Conservation (phyloP, 2,113 vertebrate species). For the Grammomys dolichurus region DNA sequence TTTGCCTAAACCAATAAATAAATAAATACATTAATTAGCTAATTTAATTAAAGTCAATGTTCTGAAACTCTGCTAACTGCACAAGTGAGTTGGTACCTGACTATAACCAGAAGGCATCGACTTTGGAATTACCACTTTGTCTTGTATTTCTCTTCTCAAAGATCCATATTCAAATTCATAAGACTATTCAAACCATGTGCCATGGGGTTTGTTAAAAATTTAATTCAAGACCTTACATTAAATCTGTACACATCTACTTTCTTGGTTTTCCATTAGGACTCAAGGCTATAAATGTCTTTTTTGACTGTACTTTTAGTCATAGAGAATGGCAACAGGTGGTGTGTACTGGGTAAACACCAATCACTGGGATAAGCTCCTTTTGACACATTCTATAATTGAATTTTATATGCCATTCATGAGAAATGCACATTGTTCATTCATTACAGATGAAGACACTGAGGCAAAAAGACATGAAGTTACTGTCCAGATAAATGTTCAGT, state of each 20-base stretch:
- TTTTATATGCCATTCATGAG: not conserved
- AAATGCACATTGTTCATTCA: not conserved
- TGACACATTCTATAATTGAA: not conserved
- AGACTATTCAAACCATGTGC: not conserved
- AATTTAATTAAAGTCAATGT: not conserved
- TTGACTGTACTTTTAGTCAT: not conserved
- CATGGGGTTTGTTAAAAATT: not conserved
- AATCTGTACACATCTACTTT: not conserved
- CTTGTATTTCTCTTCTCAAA: not conserved
- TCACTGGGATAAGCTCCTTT: not conserved
- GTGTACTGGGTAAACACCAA: not conserved
- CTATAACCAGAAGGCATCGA: not conserved
- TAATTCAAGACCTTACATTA: not conserved
- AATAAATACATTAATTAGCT: not conserved
- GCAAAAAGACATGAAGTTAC: not conserved
- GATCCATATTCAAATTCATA: not conserved
- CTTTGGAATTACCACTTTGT: slow-evolving; percentile 11
- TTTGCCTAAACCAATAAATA: not conserved
- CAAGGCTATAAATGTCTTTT: slow-evolving; percentile 2
- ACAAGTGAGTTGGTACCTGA: not conserved
- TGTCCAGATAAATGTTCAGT: not conserved
- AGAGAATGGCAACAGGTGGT: not conserved
- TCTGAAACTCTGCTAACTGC: not conserved
- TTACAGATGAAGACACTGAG: slow-evolving; percentile 6
- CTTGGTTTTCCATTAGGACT: slow-evolving; percentile 43